These are phyloP conservation scores for Clupea harengus DNA, from an alignment of 2,113 vertebrate species.

Conservation along the genomic window DNA sequence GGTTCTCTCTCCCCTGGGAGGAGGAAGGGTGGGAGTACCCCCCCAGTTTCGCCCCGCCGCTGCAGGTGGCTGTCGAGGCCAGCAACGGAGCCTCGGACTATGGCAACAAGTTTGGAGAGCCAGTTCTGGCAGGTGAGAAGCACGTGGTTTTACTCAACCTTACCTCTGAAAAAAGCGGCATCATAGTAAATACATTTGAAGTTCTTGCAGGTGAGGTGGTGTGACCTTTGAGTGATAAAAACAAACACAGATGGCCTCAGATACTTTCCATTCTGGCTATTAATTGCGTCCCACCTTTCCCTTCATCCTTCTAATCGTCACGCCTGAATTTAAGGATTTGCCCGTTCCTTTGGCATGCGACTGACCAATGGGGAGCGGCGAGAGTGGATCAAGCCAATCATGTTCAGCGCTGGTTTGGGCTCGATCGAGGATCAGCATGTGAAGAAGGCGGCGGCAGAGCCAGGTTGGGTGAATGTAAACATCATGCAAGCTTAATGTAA, in stretches of 20 bases:
- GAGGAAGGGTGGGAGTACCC: conserved; percentile 80
- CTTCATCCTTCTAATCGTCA: not conserved
- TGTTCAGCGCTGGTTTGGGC: conserved; percentile 91
- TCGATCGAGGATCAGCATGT: conserved; percentile 81
- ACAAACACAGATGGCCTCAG: not conserved
- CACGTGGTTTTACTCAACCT: too few relatives aligned
- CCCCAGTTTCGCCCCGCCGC: conserved; percentile 78
- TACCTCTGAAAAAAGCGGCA: too few relatives aligned
- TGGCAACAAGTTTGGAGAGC: conserved; percentile 93
- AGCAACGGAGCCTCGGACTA: conserved; percentile 92
- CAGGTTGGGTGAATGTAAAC: conserved; percentile 62
- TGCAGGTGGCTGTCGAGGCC: conserved; percentile 87
- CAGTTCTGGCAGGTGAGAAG: conserved; percentile 79
- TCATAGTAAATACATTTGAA: too few relatives aligned
- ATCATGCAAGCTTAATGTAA: too few relatives aligned
- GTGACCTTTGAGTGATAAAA: not conserved
- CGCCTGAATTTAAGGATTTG: conserved; percentile 73
- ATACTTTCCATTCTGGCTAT: not conserved
- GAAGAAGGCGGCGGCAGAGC: conserved; percentile 74
- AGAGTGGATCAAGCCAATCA: conserved; percentile 95
- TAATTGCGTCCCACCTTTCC: not conserved
- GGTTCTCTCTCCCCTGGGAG: conserved; percentile 85
- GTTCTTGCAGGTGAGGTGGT: not conserved
- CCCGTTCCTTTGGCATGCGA: conserved; percentile 84
- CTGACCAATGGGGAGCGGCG: conserved; percentile 77